These are phyloP conservation scores for Nylanderia fulva DNA, from an alignment of 1,140 invertebrate genomes.

Conservation along the genomic window DNA sequence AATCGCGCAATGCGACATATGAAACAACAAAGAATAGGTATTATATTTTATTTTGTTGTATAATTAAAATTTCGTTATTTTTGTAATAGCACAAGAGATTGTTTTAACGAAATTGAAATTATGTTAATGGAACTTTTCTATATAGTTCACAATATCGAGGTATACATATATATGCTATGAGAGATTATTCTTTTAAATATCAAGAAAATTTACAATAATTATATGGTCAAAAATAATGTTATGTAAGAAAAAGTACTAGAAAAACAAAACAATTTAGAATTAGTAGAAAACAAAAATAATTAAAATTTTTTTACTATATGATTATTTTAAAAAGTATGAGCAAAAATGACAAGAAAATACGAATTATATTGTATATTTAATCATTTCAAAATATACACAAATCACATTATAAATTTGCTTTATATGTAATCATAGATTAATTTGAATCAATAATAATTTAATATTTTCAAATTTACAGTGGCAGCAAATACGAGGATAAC, in stretches of 20 bases:
- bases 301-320: neutral
- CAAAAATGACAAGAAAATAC: neutral
- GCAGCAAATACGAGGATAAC: slow-evolving; percentile 92
- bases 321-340: neutral
- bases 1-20: slow-evolving; percentile 92
- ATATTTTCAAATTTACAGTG: slow-evolving; percentile 84
- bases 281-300: too few species aligned
- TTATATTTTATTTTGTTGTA: slow-evolving; percentile 50
- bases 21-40: slow-evolving; percentile 90
- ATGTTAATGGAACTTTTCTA: slow-evolving; percentile 5
- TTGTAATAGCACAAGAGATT: slow-evolving; percentile 11
- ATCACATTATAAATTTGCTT: neutral
- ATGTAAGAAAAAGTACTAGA: neutral
- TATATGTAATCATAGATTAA: slow-evolving; percentile 13
- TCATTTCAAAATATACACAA: neutral
- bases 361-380: slow-evolving; percentile 7
- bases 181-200: slow-evolving; percentile 10
- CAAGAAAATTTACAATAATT: neutral
- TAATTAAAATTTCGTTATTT: neutral
- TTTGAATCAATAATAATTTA: neutral
- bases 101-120: neutral
- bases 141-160: neutral
- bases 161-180: slow-evolving; percentile 13
- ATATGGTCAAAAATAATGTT: neutral
- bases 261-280: too few species aligned